Base-by-base conservation (phyloP, 2,888 invertebrate species). In the Bombylius major region DNA sequence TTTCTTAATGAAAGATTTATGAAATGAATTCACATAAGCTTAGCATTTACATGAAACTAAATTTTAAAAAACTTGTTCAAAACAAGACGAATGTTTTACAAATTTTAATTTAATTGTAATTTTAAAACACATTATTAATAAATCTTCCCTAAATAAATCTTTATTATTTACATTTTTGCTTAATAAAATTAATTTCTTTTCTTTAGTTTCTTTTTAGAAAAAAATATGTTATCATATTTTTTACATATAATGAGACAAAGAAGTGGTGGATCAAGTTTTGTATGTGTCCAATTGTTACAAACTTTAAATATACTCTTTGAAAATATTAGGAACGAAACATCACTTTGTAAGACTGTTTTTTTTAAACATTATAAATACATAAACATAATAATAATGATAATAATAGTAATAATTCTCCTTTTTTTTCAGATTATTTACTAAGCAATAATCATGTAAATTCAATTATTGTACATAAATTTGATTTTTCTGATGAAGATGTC, bases 401-500 rank as follows among this genome's bases (percentile, higher is more conserved):
- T 47, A 51, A 33, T 44, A 14, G 39, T 39, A 39, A 39, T 39
- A 39, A 23, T 23, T 23, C 23, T 23, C n/a, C n/a, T 57, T 61
- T 64, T 62, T 58, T 83, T 84, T 59, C 78, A 97, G 99, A 99
- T 85, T 99, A 98, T 75, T 79, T 99, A 56, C 79, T 99, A 56
- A 98, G 98, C 69, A 99, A 99, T 76, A 99, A 99, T 74, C 98
- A 99, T 77, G 97, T 99, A 46, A 99, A 99, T 77, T 95, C 94
- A 51, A 99, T 99, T 70, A 99, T 99, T 71, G 93, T 96, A 55
- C 98, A 99, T 77, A 96, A 96, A 76, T 99, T 99, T 79, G 98
- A 99, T 76, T 96, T 99, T 71, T 94, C 94, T 5, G 98, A 99
- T 75, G 99, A 99, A 76, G 99, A 99, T 79, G 97, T 98, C 51